Percentiles rank a stretch among this genome's conserved stretches.
Evolutionary conservation across 2,888 invertebrate species (phyloP).

Genomic region (Xestia ashworthii): DNA sequence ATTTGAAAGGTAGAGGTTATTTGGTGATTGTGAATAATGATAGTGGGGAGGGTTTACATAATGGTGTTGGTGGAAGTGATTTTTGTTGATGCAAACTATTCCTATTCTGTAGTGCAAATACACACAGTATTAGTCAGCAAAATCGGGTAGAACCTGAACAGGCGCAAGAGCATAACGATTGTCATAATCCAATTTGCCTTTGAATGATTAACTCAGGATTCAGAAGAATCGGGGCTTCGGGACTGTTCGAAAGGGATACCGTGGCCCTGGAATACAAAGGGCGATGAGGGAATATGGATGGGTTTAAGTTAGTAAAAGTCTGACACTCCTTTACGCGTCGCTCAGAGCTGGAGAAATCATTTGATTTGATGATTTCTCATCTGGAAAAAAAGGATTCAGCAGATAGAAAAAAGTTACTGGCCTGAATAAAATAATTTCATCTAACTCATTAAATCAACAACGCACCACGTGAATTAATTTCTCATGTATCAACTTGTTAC

Average conservation of each 20-base stretch:
- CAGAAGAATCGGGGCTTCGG: no score
- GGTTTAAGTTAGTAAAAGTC: no score
- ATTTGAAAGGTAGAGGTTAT: constrained; percentile 29
- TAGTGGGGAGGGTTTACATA: not conserved
- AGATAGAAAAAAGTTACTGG: not conserved
- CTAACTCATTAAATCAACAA: not conserved
- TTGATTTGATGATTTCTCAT: no score
- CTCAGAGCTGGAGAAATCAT: no score
- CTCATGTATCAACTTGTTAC: not conserved
- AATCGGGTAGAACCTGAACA: not conserved
- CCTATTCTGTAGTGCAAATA: not conserved
- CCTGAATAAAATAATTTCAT: not conserved
- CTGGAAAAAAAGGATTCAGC: not conserved
- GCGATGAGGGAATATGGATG: no score
- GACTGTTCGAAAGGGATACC: no score
- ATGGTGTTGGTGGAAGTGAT: not conserved
- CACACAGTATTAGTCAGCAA: not conserved
- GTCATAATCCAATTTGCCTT: not conserved
- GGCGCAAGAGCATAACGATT: not conserved
- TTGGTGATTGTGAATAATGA: constrained; percentile 15
- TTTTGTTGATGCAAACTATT: not conserved
- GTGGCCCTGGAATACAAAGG: no score
- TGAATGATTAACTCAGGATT: not conserved
- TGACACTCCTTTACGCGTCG: no score
- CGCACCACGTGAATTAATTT: not conserved